Evolutionary conservation across 2,113 vertebrate species (phyloP), one percentile per base, ranked within the genome.

Genomic region (Vireo altiloquus): DNA sequence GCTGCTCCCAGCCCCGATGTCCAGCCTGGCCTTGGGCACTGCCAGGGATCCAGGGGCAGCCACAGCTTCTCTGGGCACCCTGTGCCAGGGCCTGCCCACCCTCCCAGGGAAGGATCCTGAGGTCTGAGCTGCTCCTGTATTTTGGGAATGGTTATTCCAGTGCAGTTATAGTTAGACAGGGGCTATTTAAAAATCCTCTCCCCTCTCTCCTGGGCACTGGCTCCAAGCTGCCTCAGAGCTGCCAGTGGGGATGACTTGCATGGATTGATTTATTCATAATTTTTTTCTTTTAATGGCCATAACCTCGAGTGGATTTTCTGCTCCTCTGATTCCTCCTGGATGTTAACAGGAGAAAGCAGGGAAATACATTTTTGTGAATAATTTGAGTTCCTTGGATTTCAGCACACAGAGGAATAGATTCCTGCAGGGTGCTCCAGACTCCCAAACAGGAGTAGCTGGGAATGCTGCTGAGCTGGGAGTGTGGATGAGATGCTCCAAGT

Each of bases 91-190:
- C 63, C 46, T 77, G 0, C 18, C 72, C 83, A 33, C 64, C 72
- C 54, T 87, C 63, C 46, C 72, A 53, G 83, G 83, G 83, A 44
- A 37, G 72, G 83, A 68, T 87, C 63, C 72, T 10, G 31, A 68
- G 69, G 39, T 14, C 93, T 80, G 95, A 92, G 82, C 95, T 77
- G 54, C 92, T 53, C 82, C 69, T 33, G 3, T 94, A 95, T 95
- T 96, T 95, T 97, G 85, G 93, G 93, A 90, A 80, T 84, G 82
- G 82, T 95, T 95, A 92, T 82, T 92, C 79, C 46, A 81, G 87
- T 27, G 14, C 87, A 31, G 90, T 95, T 94, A 96, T 81, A 96
- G 93, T 95, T 93, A 95, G 66, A 44, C 87, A 25, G 90, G 19
- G 85, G 69, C 89, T 91, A 65, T 95, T 96, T 96, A 93, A 90